Conservation (phyloP, 2,888 invertebrate species). For the Orchestes rusci region DNA sequence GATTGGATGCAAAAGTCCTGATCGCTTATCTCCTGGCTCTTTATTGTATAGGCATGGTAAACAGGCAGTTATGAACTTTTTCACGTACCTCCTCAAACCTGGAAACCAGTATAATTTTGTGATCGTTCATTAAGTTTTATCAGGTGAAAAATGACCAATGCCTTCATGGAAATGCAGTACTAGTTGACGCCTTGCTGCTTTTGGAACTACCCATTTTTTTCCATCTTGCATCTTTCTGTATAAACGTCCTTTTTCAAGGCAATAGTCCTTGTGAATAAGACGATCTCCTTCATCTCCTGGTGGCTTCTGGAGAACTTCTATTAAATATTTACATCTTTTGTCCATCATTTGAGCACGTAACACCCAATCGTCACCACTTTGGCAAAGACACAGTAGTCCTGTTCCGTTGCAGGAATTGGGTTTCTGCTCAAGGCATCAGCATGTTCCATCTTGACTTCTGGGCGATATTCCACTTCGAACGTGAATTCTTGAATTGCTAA, state of each 20-base stretch:
- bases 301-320: background rate
- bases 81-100: too few relatives aligned
- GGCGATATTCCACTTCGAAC: background rate
- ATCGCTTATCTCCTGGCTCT: too few relatives aligned
- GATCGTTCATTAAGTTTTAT: too few relatives aligned
- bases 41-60: too few relatives aligned
- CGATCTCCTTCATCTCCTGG: background rate
- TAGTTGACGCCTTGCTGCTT: background rate
- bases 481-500: too few relatives aligned
- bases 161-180: background rate
- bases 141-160: background rate
- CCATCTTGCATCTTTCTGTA: background rate
- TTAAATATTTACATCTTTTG: background rate
- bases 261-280: constrained; percentile 1
- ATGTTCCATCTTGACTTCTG: background rate
- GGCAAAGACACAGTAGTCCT: background rate
- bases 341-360: background rate
- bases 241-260: constrained; percentile 1
- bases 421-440: background rate
- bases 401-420: background rate
- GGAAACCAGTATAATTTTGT: too few relatives aligned
- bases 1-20: too few relatives aligned
- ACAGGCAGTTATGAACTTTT: too few relatives aligned
- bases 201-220: background rate
- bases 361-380: background rate